These are phyloP conservation scores for Pogonocichla stellata DNA, from an alignment of 2,113 vertebrate genomes.

Conservation along the genomic window DNA sequence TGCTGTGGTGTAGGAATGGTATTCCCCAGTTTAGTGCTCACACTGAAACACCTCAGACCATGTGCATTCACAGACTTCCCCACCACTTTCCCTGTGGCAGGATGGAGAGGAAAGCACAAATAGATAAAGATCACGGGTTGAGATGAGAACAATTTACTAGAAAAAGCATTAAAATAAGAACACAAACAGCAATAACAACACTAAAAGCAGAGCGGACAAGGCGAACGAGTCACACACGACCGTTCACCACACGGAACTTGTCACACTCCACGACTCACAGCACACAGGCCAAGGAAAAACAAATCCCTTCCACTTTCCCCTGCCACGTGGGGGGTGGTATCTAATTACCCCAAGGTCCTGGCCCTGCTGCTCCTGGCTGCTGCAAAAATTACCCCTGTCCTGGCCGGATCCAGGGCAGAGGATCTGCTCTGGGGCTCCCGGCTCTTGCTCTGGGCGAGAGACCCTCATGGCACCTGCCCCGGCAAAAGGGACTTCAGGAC, in stretches of 20 bases:
- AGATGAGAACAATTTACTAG: neutral
- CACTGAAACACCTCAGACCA: neutral
- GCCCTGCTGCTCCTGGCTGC: neutral
- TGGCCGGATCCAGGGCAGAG: no score
- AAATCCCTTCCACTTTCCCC: neutral
- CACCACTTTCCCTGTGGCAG: no score
- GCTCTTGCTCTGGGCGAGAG: neutral
- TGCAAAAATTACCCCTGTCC: neutral
- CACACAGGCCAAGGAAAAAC: fast-evolving
- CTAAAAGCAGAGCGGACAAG: neutral
- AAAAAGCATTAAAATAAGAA: neutral
- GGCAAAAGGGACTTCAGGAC: neutral
- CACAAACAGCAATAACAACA: neutral
- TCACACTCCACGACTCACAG: fast-evolving
- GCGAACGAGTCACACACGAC: fast-evolving
- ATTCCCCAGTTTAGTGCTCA: neutral
- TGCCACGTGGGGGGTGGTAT: fast-evolving
- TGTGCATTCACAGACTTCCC: neutral
- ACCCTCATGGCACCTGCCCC: neutral
- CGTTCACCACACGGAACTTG: neutral
- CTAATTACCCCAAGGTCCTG: neutral
- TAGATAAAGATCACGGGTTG: neutral
- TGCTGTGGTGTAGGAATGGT: neutral
- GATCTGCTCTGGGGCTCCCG: no score
- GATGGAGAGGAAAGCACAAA: neutral